Conservation (phyloP, 2,888 invertebrate species). For the Ischnura elegans region DNA sequence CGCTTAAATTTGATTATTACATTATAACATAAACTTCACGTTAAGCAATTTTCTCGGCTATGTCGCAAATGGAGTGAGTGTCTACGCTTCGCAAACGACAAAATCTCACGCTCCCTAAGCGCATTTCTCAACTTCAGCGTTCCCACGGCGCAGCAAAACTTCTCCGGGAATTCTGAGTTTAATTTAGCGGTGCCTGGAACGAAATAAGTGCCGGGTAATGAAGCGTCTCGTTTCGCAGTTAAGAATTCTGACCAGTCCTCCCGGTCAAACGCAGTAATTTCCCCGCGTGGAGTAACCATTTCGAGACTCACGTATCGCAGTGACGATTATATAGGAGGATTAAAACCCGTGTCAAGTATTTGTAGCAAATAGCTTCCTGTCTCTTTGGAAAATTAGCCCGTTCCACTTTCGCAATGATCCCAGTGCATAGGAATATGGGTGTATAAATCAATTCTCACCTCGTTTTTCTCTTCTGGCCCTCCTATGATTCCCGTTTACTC, state of each 20-base stretch:
- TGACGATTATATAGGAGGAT: background rate
- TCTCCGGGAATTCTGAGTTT: background rate
- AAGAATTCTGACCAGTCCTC: background rate
- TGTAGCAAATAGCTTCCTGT: too few species aligned
- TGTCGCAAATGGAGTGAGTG: background rate
- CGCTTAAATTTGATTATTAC: too few species aligned
- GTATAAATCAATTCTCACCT: too few species aligned
- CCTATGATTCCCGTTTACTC: too few species aligned
- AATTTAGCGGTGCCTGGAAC: background rate
- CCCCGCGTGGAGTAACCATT: background rate
- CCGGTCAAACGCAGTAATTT: background rate
- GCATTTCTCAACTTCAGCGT: background rate
- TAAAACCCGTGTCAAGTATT: background rate
- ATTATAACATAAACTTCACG: too few species aligned
- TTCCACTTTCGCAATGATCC: too few species aligned
- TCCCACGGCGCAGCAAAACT: background rate
- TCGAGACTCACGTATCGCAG: background rate
- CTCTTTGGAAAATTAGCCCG: too few species aligned
- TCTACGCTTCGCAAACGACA: too few species aligned
- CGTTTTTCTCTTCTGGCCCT: too few species aligned
- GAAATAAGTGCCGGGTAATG: slow-evolving; percentile 21
- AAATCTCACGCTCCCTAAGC: background rate
- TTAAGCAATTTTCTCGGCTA: background rate
- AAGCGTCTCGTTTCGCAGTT: slow-evolving; percentile 22
- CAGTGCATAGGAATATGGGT: too few species aligned